Base-by-base conservation (phyloP, 2,113 vertebrate genomes). In the Pseudorectes ferrugineus region DNA sequence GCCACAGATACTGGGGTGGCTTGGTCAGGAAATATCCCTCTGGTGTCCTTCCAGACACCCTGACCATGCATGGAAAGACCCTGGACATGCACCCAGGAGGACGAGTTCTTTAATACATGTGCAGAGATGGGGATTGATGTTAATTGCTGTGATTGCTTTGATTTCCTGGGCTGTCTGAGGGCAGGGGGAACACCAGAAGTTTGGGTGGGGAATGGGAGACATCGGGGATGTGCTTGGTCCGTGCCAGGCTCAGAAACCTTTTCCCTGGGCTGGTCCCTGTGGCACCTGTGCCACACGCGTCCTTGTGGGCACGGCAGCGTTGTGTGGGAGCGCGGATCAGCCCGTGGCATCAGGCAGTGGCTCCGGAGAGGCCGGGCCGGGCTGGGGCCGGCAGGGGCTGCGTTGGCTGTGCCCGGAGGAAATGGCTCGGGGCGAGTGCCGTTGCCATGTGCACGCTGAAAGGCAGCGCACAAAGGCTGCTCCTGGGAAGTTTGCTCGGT, bases 381-480 rank as follows among this genome's bases (percentile, higher is more conserved):
- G 81, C 7, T 19, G 89, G 81, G 82, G 38, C 21, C 15, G 6
- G 42, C 1, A 1, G 86, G 89, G 89, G 2, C 80, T 52, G 8
- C 33, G 66, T 38, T 92, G 93, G 89, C 95, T 45, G n/a, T 94
- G 91, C 84, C 93, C 9, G 3, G 45, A 95, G 94, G 96, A 97
- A 96, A 94, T 95, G 95, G 93, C 94, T 95, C 9, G 26, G 84
- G 87, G 62, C 12, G 26, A 74, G 58, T 5, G 21, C 76, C 58
- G 95, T 97, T 97, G 96, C 95, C 94, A 95, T 95, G 94, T 6
- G 73, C 86, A 58, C 88, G 0, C 94, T 95, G 92, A 96, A 97
- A 96, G 74, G 81, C 91, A 8, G 48, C 2, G 31, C 81, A 95
- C 95, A 96, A 96, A 95, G 43, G 89, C 94, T 43, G 87, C 8